A percentile compares a stretch with the other conserved stretches of the same genome.
Evolutionary conservation across 2,888 invertebrate genomes (phyloP).

Genomic region (Lydus trimaculatus): DNA sequence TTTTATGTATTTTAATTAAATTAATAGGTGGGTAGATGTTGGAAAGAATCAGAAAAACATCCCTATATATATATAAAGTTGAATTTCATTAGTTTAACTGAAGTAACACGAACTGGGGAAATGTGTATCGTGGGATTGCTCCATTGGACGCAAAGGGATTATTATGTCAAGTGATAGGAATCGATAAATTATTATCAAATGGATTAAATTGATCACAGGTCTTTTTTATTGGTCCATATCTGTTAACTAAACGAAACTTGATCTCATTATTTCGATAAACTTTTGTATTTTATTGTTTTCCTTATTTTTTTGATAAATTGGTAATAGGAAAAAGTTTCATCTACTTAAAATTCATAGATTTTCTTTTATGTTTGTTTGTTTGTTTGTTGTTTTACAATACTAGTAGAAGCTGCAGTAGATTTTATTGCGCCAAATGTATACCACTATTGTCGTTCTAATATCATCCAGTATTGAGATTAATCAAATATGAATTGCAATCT

Average conservation of each 20-base stretch:
- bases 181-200: conserved; percentile 11
- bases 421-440: conserved; percentile 4
- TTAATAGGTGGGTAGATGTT: not conserved
- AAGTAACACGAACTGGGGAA: conserved; percentile 22
- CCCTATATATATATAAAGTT: not conserved
- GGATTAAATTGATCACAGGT: conserved; percentile 11
- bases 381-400: conserved; percentile 14
- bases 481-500: not conserved
- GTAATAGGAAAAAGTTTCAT: not conserved
- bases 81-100: conserved; percentile 14
- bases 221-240: not conserved
- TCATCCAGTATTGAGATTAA: not conserved
- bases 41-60: not conserved
- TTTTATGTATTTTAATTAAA: conserved; percentile 5
- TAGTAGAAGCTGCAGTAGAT: not conserved
- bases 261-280: not conserved
- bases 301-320: not conserved
- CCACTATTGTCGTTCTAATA: not conserved
- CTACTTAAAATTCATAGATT: conserved; percentile 24
- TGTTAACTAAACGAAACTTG: not conserved
- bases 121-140: conserved; percentile 23
- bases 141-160: conserved; percentile 15
- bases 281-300: not conserved
- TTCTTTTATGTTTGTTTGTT: conserved; percentile 20
- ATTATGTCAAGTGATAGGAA: conserved; percentile 6